These are phyloP conservation scores for Sisyra terminalis DNA, from an alignment of 2,888 invertebrate species.

Conservation along the genomic window DNA sequence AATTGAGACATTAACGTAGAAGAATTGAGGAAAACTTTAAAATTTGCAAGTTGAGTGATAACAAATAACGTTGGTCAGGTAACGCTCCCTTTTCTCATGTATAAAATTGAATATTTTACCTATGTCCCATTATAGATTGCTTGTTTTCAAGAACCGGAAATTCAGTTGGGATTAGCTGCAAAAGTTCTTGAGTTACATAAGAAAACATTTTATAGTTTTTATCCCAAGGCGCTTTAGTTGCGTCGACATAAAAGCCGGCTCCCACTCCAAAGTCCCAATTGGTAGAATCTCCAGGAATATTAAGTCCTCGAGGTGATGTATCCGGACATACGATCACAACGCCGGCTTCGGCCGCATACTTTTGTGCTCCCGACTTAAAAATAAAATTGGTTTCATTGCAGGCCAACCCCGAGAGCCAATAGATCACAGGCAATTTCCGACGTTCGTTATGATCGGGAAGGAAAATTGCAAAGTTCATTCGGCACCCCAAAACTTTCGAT, in stretches of 20 bases:
- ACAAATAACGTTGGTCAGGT: too few species aligned
- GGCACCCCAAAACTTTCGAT: slow-evolving; percentile 63
- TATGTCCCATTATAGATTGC: slow-evolving; percentile 68
- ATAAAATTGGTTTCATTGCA: slow-evolving; percentile 95
- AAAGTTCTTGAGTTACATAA: slow-evolving; percentile 80
- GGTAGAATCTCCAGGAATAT: slow-evolving; percentile 82
- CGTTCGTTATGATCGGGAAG: slow-evolving; percentile 61
- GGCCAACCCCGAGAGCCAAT: slow-evolving; percentile 82
- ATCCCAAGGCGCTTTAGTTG: slow-evolving; percentile 80
- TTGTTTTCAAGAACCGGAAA: slow-evolving; percentile 46
- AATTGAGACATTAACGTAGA: too few species aligned
- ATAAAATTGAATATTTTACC: too few species aligned
- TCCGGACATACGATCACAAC: slow-evolving; percentile 87
- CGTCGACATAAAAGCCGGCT: slow-evolving; percentile 93
- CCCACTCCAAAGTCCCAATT: slow-evolving; percentile 89
- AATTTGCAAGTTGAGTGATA: too few species aligned
- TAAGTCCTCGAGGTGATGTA: slow-evolving; percentile 84
- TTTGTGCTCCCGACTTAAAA: slow-evolving; percentile 88
- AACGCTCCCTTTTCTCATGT: too few species aligned
- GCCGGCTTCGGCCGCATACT: slow-evolving; percentile 69
- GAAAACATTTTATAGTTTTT: slow-evolving; percentile 89
- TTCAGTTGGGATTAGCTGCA: slow-evolving; percentile 53
- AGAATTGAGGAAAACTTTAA: too few species aligned
- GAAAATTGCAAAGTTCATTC: slow-evolving; percentile 87
- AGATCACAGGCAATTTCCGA: slow-evolving; percentile 60